Percentiles rank a stretch among this genome's conserved stretches.
phyloP scores from a whole-genome alignment of 2,113 vertebrate genomes.

The Climacteris rufus region DNA sequence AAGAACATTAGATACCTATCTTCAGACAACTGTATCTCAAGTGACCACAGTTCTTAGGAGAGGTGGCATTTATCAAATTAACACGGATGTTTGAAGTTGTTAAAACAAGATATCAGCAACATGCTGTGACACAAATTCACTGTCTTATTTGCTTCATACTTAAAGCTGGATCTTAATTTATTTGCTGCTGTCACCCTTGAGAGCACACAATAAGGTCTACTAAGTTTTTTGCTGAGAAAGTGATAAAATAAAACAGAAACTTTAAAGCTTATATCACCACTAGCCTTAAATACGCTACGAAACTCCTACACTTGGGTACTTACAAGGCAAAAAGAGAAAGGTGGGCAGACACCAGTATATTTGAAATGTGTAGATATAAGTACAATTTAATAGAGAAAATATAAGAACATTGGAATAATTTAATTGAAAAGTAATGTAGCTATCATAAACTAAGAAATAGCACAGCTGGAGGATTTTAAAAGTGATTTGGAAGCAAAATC shows the following conservation, averaged over 20 bases:
- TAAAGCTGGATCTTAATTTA: neutral
- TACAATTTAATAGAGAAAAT: constrained; percentile 59
- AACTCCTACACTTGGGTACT: neutral
- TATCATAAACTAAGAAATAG: constrained; percentile 57
- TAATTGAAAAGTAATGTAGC: constrained; percentile 62
- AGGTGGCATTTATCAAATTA: neutral
- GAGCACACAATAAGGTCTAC: neutral
- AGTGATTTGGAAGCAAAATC: constrained; percentile 69
- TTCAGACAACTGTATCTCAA: neutral
- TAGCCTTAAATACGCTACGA: constrained; percentile 20
- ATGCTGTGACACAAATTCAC: neutral
- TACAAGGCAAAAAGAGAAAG: neutral
- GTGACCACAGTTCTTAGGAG: neutral
- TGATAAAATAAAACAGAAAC: neutral
- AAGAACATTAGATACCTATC: neutral
- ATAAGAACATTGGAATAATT: constrained; percentile 65
- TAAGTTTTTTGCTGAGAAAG: neutral
- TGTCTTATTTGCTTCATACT: neutral
- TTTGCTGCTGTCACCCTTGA: neutral
- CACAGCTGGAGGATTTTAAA: constrained; percentile 67
- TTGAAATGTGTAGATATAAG: constrained; percentile 31
- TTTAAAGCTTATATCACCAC: constrained; percentile 3
- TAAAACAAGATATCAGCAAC: neutral
- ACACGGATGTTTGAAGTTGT: neutral
- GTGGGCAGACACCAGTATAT: neutral